Conservation (phyloP, 2,113 vertebrate genomes). For the Hirundichthys speculiger region DNA sequence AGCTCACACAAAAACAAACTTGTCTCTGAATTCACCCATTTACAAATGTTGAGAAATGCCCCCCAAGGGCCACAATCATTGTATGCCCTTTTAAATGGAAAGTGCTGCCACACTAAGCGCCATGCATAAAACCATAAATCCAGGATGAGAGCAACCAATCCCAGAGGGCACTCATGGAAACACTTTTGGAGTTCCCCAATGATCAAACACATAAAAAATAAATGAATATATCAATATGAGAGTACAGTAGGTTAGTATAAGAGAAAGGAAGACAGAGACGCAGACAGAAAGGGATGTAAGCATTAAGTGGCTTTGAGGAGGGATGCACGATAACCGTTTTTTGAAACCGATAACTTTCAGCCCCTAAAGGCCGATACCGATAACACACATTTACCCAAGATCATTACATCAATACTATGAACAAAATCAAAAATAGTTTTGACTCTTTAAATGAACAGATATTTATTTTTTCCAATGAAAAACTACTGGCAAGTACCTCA, state of each 20-base stretch:
- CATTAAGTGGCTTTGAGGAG: conserved; percentile 65
- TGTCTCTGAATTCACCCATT: conserved; percentile 35
- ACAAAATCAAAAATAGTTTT: too few relatives aligned
- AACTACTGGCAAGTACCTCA: too few relatives aligned
- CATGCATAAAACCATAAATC: conserved; percentile 66
- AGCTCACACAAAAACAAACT: conserved; percentile 34
- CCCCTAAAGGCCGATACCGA: too few relatives aligned
- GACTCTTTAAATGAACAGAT: too few relatives aligned
- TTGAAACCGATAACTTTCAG: too few relatives aligned
- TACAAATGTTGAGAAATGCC: conserved; percentile 40
- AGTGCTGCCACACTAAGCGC: conserved; percentile 68
- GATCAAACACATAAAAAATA: conserved; percentile 76
- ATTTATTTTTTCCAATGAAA: too few relatives aligned
- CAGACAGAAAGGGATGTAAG: conserved; percentile 37
- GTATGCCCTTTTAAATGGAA: conserved; percentile 75
- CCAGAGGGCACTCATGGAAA: conserved; percentile 50
- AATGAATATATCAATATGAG: conserved; percentile 75
- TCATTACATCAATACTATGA: too few relatives aligned
- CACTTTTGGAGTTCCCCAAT: conserved; percentile 68
- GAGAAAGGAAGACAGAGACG: conserved; percentile 41
- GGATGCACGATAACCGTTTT: conserved; percentile 45
- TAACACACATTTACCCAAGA: too few relatives aligned
- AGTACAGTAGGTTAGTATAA: conserved; percentile 52
- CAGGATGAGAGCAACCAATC: conserved; percentile 63
- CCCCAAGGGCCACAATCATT: conserved; percentile 57